phyloP scores from a whole-genome alignment of 2,113 vertebrate species.

The Saiga tatarica region DNA sequence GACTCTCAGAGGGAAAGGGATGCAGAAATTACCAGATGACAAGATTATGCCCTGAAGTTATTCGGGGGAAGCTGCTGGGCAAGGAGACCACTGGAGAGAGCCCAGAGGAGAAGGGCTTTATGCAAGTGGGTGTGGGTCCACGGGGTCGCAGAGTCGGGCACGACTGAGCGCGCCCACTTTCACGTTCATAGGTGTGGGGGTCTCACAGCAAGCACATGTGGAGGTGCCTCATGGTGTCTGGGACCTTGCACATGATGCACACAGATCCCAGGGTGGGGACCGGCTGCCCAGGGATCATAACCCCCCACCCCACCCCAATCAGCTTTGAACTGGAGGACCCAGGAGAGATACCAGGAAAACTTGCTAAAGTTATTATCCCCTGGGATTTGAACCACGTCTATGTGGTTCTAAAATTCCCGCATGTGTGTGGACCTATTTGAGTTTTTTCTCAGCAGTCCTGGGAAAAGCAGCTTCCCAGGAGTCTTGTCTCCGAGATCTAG shows the following conservation, averaged over 20 bases:
- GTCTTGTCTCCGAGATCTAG: background rate
- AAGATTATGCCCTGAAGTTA: background rate
- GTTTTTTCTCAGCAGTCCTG: background rate
- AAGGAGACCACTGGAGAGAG: no score
- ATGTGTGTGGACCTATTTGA: rapidly evolving
- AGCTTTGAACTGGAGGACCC: background rate
- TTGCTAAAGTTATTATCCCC: background rate
- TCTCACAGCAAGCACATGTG: background rate
- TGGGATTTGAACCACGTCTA: background rate
- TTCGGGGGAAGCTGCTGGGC: background rate
- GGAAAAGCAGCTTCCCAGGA: background rate
- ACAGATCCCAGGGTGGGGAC: background rate
- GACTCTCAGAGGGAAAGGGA: background rate
- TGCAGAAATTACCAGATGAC: background rate
- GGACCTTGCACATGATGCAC: no score
- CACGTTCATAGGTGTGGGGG: background rate
- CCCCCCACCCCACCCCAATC: background rate
- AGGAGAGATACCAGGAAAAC: background rate
- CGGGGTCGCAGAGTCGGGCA: no score
- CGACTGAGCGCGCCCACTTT: no score
- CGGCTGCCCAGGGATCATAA: background rate
- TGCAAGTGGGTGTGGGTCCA: background rate
- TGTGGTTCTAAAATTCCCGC: background rate
- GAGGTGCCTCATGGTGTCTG: background rate
- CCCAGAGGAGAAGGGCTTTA: no score